A percentile compares a stretch with the other conserved stretches of the same genome.
These are phyloP conservation scores for Leptinotarsa peninsularis DNA, from an alignment of 2,888 invertebrate species.

Conservation along the genomic window DNA sequence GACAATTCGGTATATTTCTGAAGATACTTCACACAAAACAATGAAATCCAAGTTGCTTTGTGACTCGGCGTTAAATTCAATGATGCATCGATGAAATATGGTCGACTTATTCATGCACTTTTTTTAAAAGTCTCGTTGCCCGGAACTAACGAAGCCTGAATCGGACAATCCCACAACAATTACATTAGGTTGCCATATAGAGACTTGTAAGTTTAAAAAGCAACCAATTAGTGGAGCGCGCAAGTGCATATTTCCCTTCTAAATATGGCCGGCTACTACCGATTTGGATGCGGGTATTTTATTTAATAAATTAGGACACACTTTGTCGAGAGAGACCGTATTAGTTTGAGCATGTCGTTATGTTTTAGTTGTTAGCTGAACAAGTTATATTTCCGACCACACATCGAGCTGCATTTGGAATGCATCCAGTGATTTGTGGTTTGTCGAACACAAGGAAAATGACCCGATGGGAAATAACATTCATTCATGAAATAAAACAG, in stretches of 20 bases:
- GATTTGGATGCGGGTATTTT: constrained; percentile 43
- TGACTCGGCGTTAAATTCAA: background rate
- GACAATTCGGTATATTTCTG: no score
- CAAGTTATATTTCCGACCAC: constrained; percentile 19
- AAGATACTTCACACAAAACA: no score
- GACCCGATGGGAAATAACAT: no score
- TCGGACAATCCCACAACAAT: constrained; percentile 19
- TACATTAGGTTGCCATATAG: constrained; percentile 7
- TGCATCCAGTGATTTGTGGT: constrained; percentile 13
- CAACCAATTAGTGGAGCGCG: constrained; percentile 37
- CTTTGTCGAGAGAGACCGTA: constrained; percentile 30
- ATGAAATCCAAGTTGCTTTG: no score
- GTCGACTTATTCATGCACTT: background rate
- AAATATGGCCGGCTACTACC: constrained; percentile 36
- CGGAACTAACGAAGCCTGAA: background rate
- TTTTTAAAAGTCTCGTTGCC: background rate
- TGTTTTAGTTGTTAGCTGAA: constrained; percentile 23
- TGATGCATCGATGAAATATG: background rate
- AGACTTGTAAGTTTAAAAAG: constrained; percentile 25
- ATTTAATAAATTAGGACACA: constrained; percentile 41
- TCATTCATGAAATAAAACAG: no score
- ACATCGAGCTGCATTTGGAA: constrained; percentile 11
- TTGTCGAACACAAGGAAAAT: constrained; percentile 6
- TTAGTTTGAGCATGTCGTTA: constrained; percentile 33
- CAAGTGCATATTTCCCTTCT: constrained; percentile 37